A percentile compares a stretch with the other conserved stretches of the same genome.
Evolutionary conservation across 2,888 invertebrate genomes (phyloP).

Genomic region (Leptopilina syphax): DNA sequence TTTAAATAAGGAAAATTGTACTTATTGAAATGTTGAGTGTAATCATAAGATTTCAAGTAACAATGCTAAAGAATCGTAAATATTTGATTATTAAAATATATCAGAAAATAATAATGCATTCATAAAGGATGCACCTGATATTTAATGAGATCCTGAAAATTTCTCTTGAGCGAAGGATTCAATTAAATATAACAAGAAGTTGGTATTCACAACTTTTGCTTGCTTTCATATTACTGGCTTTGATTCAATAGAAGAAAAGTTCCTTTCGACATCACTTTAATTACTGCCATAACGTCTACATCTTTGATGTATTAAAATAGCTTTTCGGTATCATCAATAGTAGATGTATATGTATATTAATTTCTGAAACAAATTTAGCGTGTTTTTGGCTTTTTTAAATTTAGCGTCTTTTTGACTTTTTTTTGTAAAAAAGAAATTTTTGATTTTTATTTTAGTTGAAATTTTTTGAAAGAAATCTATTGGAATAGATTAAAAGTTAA

Average conservation of each 20-base stretch:
- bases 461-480: too few species aligned
- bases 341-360: background rate
- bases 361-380: background rate
- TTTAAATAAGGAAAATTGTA: too few species aligned
- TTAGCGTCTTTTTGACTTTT: too few species aligned
- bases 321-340: background rate
- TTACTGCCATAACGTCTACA: background rate
- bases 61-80: too few species aligned
- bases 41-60: too few species aligned
- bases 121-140: background rate
- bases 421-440: too few species aligned
- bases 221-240: slow-evolving; percentile 17
- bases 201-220: slow-evolving; percentile 5
- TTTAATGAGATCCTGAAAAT: background rate
- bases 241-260: slow-evolving; percentile 12
- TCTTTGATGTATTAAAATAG: slow-evolving; percentile 10
- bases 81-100: background rate
- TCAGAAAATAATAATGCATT: background rate
- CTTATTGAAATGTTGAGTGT: too few species aligned
- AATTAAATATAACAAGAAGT: slow-evolving; percentile 4
- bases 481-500: too few species aligned
- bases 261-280: slow-evolving; percentile 14
- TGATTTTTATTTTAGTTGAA: too few species aligned
- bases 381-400: background rate
- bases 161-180: background rate